These are phyloP conservation scores for Cataglyphis livida DNA, from an alignment of 2,888 invertebrate genomes.

Conservation along the genomic window DNA sequence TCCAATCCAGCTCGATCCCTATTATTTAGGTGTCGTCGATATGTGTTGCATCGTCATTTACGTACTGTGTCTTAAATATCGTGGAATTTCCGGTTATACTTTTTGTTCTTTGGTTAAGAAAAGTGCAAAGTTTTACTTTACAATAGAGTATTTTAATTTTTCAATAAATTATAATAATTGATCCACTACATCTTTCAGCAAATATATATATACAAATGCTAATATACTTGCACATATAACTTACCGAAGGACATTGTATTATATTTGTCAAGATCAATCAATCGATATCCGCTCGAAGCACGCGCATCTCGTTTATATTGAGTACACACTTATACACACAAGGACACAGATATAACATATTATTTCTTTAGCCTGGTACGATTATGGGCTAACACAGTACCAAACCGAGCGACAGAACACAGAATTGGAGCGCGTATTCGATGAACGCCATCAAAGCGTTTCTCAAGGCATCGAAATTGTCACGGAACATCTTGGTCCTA, in stretches of 20 bases:
- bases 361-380: constrained; percentile 93
- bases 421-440: constrained; percentile 95
- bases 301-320: constrained; percentile 58
- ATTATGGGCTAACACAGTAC: constrained; percentile 93
- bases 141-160: background rate
- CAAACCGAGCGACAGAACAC: constrained; percentile 93
- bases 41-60: constrained; percentile 81
- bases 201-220: background rate
- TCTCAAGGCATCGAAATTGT: constrained; percentile 89
- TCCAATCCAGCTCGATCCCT: constrained; percentile 68
- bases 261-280: constrained; percentile 13
- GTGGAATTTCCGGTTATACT: constrained; percentile 54
- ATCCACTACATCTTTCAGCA: background rate
- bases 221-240: constrained; percentile 4
- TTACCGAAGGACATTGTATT: constrained; percentile 34
- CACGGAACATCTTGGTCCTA: constrained; percentile 87
- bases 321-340: background rate
- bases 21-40: constrained; percentile 64
- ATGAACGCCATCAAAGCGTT: constrained; percentile 91
- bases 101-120: constrained; percentile 43
- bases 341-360: constrained; percentile 68
- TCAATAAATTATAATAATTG: background rate
- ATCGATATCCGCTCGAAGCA: constrained; percentile 53
- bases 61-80: constrained; percentile 82
- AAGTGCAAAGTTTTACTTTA: constrained; percentile 31